Evolutionary conservation across 2,113 vertebrate species (phyloP).

Genomic region (Takifugu bimaculatus): DNA sequence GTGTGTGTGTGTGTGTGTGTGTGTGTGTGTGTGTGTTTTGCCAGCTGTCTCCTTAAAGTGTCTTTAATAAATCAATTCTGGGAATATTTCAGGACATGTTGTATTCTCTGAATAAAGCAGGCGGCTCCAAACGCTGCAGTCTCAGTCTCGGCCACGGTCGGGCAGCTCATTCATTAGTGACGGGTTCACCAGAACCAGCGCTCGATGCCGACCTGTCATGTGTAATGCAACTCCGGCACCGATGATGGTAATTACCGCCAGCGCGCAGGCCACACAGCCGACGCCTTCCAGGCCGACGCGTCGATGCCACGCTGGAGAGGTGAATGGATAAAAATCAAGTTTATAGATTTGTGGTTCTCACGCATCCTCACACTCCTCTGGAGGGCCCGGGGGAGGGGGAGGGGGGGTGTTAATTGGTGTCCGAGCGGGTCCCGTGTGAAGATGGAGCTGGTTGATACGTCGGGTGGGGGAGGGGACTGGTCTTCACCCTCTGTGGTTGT

Average conservation of each 20-base stretch:
- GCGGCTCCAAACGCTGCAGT: too few species aligned
- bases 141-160: constrained; percentile 11
- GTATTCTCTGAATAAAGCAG: not conserved
- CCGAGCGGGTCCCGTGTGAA: constrained; percentile 57
- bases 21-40: too few species aligned
- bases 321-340: constrained; percentile 67
- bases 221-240: constrained; percentile 41
- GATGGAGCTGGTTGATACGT: constrained; percentile 52
- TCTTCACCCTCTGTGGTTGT: constrained; percentile 66
- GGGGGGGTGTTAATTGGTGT: constrained; percentile 63
- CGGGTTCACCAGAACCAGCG: constrained; percentile 29
- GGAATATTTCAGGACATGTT: not conserved
- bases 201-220: constrained; percentile 41
- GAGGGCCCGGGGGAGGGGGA: constrained; percentile 23
- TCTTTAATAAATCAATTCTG: too few species aligned
- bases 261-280: constrained; percentile 45
- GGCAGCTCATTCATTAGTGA: constrained; percentile 49
- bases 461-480: constrained; percentile 25
- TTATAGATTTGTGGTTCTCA: constrained; percentile 72
- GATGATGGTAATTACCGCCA: constrained; percentile 58
- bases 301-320: constrained; percentile 52
- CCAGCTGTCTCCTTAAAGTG: too few species aligned
- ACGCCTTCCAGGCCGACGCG: constrained; percentile 35
- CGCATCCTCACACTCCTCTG: constrained; percentile 27
- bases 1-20: too few species aligned